A percentile compares a stretch with the other conserved stretches of the same genome.
Evolutionary conservation across 2,797 vertebrate genomes (phyloP).

Genomic region (Otus scops): DNA sequence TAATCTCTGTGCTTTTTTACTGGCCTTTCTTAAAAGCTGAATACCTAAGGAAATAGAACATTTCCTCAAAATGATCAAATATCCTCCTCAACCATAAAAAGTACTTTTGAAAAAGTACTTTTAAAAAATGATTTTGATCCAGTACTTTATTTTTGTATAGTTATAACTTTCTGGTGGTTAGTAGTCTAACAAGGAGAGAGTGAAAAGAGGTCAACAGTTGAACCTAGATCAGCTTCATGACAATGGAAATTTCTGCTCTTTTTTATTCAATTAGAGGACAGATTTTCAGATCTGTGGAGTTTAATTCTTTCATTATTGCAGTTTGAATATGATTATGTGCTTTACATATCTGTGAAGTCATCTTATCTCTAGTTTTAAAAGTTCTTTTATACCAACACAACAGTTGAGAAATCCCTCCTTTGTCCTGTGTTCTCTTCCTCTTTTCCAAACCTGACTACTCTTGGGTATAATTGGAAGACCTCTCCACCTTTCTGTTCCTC

Average conservation of each 20-base stretch:
- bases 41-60: constrained; percentile 40
- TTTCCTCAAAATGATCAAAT: constrained; percentile 10
- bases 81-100: constrained; percentile 20
- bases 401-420: not conserved
- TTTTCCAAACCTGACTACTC: not conserved
- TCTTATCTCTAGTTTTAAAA: constrained; percentile 11
- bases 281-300: constrained; percentile 2
- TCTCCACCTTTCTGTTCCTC: not conserved
- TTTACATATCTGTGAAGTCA: not conserved
- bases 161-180: constrained; percentile 52
- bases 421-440: not conserved
- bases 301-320: constrained; percentile 49
- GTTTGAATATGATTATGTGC: constrained; percentile 18
- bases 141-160: constrained; percentile 34
- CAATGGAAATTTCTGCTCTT: constrained; percentile 30
- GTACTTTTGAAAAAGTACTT: not conserved
- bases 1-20: constrained; percentile 7
- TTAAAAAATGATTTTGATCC: constrained; percentile 11
- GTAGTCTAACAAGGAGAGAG: constrained; percentile 45
- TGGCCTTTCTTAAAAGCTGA: constrained; percentile 38
- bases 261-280: not conserved
- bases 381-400: not conserved
- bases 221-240: constrained; percentile 42
- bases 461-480: constrained; percentile 1
- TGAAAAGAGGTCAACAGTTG: constrained; percentile 41